These are phyloP conservation scores for Clivina fossor DNA, from an alignment of 2,888 invertebrate genomes.

Conservation along the genomic window DNA sequence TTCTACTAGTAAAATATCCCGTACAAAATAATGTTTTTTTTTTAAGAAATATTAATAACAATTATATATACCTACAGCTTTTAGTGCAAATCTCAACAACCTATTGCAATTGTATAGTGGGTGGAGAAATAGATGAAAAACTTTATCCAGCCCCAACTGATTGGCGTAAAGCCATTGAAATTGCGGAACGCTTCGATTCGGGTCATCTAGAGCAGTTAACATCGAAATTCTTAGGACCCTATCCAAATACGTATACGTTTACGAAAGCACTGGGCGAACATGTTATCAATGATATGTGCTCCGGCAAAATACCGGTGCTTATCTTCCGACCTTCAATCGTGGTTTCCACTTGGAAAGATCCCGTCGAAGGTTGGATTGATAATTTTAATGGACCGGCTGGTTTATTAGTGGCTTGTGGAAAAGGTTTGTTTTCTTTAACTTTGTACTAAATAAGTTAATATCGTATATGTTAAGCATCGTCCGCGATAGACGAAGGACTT, in stretches of 20 bases:
- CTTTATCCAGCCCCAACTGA: constrained; percentile 67
- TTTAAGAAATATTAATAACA: too few relatives aligned
- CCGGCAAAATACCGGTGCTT: constrained; percentile 65
- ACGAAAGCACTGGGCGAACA: constrained; percentile 84
- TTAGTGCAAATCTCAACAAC: constrained; percentile 26
- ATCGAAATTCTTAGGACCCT: constrained; percentile 59
- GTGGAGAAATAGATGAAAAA: constrained; percentile 62
- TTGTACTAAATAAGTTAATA: too few relatives aligned
- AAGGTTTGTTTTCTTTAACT: too few relatives aligned
- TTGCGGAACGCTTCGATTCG: constrained; percentile 62
- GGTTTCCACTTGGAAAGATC: constrained; percentile 19
- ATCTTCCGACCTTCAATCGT: constrained; percentile 84
- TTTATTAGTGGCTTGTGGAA: constrained; percentile 24
- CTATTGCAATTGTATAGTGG: constrained; percentile 17
- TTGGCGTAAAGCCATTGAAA: constrained; percentile 65
- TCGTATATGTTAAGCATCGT: too few relatives aligned
- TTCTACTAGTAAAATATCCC: too few relatives aligned
- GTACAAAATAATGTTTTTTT: too few relatives aligned
- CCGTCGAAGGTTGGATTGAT: constrained; percentile 33
- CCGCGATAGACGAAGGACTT: too few relatives aligned
- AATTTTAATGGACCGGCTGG: constrained; percentile 35
- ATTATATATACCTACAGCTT: too few relatives aligned
- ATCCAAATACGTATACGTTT: constrained; percentile 87
- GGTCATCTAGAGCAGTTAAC: constrained; percentile 58
- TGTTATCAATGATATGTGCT: constrained; percentile 62